Percentiles rank a stretch among this genome's conserved stretches.
These are phyloP conservation scores for Phalacrocorax brasilianus DNA, from an alignment of 2,113 vertebrate genomes.

Conservation along the genomic window DNA sequence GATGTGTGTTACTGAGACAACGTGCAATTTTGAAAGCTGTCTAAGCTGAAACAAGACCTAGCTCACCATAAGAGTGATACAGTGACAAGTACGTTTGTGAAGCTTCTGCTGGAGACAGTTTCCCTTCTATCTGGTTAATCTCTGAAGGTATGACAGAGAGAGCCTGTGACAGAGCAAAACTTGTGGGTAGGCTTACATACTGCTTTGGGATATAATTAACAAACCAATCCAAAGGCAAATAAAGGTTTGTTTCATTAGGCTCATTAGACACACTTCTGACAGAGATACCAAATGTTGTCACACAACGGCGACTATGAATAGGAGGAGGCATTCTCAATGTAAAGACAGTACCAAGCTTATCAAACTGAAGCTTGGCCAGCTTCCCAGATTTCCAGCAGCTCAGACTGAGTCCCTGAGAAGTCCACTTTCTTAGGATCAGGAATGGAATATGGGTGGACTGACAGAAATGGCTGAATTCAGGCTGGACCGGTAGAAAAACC, in stretches of 20 bases:
- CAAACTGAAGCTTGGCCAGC: neutral
- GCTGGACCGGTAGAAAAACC: neutral
- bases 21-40: neutral
- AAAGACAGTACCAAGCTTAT: neutral
- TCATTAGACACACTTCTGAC: neutral
- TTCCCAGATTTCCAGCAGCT: neutral
- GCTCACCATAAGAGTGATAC: neutral
- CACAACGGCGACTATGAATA: neutral
- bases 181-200: neutral
- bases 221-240: neutral
- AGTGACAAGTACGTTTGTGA: neutral
- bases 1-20: neutral
- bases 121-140: neutral
- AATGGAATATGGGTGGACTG: neutral
- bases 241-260: neutral
- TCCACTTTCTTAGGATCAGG: neutral
- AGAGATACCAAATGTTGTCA: neutral
- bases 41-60: neutral
- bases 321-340: neutral
- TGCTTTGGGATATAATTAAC: neutral
- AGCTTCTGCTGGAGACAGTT: neutral
- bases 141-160: neutral
- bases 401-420: neutral
- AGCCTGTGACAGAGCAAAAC: neutral
- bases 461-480: neutral